phyloP scores from a whole-genome alignment of 2,888 invertebrate genomes.

The Deilephila porcellus region DNA sequence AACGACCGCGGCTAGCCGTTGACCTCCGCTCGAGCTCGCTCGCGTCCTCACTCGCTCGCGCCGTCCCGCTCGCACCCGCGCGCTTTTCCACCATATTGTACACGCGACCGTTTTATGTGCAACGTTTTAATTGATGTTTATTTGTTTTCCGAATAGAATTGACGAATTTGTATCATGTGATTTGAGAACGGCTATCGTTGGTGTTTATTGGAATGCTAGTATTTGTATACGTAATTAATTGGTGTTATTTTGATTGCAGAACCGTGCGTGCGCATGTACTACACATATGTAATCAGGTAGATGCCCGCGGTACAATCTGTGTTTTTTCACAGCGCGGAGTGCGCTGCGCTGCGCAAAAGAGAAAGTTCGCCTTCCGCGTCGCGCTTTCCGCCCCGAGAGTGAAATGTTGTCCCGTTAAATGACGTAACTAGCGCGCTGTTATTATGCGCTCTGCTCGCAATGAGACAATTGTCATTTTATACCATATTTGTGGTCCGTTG shows the following conservation, averaged over 20 bases:
- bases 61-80: slow-evolving; percentile 69
- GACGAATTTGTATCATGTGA: slow-evolving; percentile 21
- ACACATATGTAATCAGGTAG: too few relatives aligned
- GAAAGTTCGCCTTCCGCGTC: slow-evolving; percentile 83
- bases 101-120: slow-evolving; percentile 65
- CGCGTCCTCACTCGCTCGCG: slow-evolving; percentile 74
- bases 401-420: slow-evolving; percentile 82
- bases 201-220: slow-evolving; percentile 37
- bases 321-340: slow-evolving; percentile 52
- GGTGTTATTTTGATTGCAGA: not conserved
- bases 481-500: slow-evolving; percentile 32
- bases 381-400: slow-evolving; percentile 82
- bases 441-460: slow-evolving; percentile 56
- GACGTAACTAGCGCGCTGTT: slow-evolving; percentile 73
- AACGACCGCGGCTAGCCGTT: slow-evolving; percentile 86
- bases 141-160: slow-evolving; percentile 47
- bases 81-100: slow-evolving; percentile 71
- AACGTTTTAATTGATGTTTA: slow-evolving; percentile 61
- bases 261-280: slow-evolving; percentile 25
- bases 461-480: slow-evolving; percentile 34
- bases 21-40: slow-evolving; percentile 82
- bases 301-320: slow-evolving; percentile 56
- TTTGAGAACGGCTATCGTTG: slow-evolving; percentile 24
- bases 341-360: slow-evolving; percentile 74
- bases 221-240: slow-evolving; percentile 15